phyloP scores from a whole-genome alignment of 1,140 invertebrate genomes.

The Anoplolepis gracilipes region DNA sequence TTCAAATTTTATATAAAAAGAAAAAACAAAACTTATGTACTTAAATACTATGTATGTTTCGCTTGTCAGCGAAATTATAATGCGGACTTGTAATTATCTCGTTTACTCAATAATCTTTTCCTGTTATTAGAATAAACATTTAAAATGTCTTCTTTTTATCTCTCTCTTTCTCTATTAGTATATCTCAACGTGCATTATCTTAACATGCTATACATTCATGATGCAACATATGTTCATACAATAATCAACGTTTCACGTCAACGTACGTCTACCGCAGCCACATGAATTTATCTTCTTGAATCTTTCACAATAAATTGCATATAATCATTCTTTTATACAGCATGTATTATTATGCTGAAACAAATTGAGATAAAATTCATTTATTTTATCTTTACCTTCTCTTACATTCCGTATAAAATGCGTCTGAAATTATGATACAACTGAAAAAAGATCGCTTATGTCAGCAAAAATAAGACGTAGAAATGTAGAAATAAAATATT shows the following conservation, averaged over 20 bases:
- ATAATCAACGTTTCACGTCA: neutral
- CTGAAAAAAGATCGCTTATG: too few relatives aligned
- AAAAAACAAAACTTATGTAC: too few relatives aligned
- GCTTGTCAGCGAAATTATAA: slow-evolving; percentile 9
- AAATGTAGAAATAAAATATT: too few relatives aligned
- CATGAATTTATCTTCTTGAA: slow-evolving; percentile 3
- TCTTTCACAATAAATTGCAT: neutral
- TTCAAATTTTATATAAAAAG: neutral
- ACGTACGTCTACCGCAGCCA: neutral
- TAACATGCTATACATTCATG: neutral
- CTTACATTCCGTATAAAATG: too few relatives aligned
- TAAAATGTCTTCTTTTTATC: neutral
- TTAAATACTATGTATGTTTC: neutral
- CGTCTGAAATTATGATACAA: too few relatives aligned
- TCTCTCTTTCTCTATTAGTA: neutral
- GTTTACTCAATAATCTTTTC: neutral
- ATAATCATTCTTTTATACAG: neutral
- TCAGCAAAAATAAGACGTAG: too few relatives aligned
- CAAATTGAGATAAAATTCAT: neutral
- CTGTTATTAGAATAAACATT: neutral
- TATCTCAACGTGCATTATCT: slow-evolving; percentile 25
- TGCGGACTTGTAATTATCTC: neutral
- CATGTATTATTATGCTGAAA: neutral
- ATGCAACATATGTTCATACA: neutral
- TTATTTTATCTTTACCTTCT: too few relatives aligned